A percentile compares a stretch with the other conserved stretches of the same genome.
Evolutionary conservation across 1,140 invertebrate species (phyloP).

Genomic region (Caenorhabditis briggsae): DNA sequence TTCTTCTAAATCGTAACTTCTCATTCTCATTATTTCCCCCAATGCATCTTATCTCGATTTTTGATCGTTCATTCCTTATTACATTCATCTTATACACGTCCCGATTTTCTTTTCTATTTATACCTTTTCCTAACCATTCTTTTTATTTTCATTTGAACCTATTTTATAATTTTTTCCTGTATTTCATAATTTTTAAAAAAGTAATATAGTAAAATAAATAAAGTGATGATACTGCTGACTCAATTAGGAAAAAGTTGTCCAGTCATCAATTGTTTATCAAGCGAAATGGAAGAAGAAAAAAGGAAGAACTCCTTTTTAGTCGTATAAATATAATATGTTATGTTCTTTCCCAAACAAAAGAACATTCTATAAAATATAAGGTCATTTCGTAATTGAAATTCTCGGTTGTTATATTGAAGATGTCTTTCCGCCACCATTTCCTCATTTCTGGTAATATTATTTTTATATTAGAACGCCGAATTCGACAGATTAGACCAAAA

Average conservation of each 20-base stretch:
- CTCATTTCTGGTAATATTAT: not conserved
- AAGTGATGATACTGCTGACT: not conserved
- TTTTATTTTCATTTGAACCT: no score
- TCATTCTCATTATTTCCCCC: slow-evolving; percentile 49
- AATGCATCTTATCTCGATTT: slow-evolving; percentile 46
- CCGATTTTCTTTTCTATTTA: not conserved
- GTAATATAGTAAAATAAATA: no score
- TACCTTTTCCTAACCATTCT: no score
- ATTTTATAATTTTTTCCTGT: no score
- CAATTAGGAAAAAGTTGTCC: not conserved
- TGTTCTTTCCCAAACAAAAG: not conserved
- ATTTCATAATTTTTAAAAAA: no score
- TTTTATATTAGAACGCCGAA: slow-evolving; percentile 41
- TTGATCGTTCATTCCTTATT: not conserved
- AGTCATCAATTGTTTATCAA: slow-evolving; percentile 13
- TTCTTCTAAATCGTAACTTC: slow-evolving; percentile 23
- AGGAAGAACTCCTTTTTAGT: no score
- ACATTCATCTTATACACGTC: not conserved
- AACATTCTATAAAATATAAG: slow-evolving; percentile 18
- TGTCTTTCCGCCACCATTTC: not conserved
- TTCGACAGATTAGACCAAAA: slow-evolving; percentile 37
- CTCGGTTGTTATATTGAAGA: slow-evolving; percentile 27
- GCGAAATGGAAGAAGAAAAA: no score
- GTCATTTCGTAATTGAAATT: slow-evolving; percentile 49
- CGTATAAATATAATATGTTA: no score